These are phyloP conservation scores for Ammospiza maritima DNA, from an alignment of 2,797 vertebrate species.

Conservation along the genomic window DNA sequence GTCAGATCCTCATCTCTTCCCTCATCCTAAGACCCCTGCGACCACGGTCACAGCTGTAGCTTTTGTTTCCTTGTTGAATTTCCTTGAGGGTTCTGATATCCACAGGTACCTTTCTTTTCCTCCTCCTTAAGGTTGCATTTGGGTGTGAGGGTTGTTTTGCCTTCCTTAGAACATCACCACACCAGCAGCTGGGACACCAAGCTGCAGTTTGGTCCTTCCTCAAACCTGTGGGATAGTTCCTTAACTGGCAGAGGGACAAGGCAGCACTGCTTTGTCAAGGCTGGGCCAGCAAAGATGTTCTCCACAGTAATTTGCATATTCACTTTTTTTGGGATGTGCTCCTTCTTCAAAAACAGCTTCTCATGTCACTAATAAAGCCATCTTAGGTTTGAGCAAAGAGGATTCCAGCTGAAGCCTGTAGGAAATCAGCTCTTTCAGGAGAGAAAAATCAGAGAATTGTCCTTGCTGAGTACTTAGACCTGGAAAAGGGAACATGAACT, in stretches of 20 bases:
- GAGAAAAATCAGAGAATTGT: background rate
- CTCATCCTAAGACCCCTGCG: too few relatives aligned
- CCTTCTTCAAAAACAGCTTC: background rate
- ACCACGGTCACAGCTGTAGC: background rate
- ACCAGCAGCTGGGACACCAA: accelerated
- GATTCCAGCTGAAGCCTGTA: background rate
- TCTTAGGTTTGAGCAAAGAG: background rate
- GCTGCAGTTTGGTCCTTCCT: background rate
- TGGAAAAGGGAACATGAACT: background rate
- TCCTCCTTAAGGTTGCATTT: background rate
- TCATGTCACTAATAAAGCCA: background rate
- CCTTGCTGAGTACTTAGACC: background rate
- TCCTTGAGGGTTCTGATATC: background rate
- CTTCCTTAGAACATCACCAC: background rate
- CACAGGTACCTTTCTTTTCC: background rate
- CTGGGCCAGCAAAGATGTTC: background rate
- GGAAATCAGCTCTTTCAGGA: background rate
- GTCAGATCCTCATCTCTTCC: too few relatives aligned
- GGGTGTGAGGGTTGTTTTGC: background rate
- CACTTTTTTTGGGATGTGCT: background rate
- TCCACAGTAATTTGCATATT: background rate
- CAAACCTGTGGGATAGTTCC: background rate
- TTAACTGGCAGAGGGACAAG: background rate
- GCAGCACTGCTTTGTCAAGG: background rate
- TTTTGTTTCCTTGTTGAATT: background rate